Evolutionary conservation across 37 sponge, comb jelly and placozoan species (phyloP).

Genomic region (Dysidea cf. avara): DNA sequence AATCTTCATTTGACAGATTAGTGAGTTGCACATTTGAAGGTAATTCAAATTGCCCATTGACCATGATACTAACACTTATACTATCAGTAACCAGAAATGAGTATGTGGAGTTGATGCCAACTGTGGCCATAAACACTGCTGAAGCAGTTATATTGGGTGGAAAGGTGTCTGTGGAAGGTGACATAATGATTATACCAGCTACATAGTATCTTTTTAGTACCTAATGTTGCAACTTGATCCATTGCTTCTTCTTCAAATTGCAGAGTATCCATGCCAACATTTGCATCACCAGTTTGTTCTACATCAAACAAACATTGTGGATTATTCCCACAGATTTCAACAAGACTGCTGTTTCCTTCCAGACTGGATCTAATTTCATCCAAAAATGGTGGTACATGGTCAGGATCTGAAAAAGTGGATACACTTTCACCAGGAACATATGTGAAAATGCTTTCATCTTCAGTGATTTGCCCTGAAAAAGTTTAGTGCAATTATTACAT

Average conservation of each 20-base stretch:
- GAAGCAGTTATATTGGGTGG: constrained; percentile 1
- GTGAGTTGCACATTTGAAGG: neutral
- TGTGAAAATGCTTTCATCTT: constrained; percentile 43
- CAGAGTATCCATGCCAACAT: constrained; percentile 34
- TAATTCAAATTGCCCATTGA: neutral
- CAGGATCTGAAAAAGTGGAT: constrained; percentile 37
- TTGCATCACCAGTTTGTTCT: constrained; percentile 41
- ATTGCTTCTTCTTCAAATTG: neutral
- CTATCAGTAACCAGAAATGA: neutral
- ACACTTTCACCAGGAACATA: constrained; percentile 22
- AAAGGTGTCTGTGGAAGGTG: constrained; percentile 6
- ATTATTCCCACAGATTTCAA: constrained; percentile 25
- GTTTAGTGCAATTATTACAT: too few species aligned
- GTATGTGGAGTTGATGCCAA: neutral
- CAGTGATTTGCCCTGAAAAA: constrained; percentile 60
- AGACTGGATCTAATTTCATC: constrained; percentile 22
- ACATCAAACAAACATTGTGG: constrained; percentile 56
- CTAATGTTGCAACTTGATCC: neutral
- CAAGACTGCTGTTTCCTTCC: constrained; percentile 5
- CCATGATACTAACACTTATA: neutral
- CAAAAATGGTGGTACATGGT: constrained; percentile 48
- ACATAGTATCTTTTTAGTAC: neutral
- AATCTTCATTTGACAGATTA: neutral
- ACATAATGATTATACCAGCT: too few species aligned
- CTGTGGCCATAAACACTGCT: neutral